Evolutionary conservation across 2,797 vertebrate genomes (phyloP), one percentile per base, ranked within the genome.

Genomic region (Leptodactylus fallax): DNA sequence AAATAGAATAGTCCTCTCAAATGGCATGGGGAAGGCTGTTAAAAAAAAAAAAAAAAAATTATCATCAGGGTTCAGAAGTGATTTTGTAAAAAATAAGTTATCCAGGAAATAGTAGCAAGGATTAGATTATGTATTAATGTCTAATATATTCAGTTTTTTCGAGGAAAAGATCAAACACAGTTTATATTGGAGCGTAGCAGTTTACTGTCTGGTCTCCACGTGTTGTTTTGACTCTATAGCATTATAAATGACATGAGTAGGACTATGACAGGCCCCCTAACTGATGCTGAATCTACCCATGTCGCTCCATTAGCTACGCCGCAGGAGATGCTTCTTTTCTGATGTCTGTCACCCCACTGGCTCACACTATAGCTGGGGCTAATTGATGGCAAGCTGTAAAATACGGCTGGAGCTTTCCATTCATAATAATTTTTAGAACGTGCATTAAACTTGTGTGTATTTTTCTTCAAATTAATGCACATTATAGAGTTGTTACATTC

Each of bases 231-330:
- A 71, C 60, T 85, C 60, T n/a, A 21, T 27, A 53, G 7, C 65
- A 49, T 56, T 80, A 72, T 72, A 74, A 72, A 88, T 85, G 36
- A 84, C 79, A 13, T 79, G 61, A 65, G 36, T 56, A 6, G 51
- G 23, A 25, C 36, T 25, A 14, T 60, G 27, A 80, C 67, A 80
- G 36, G 76, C 17, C 19, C 47, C 58, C 65, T 83, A 7, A 60
- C 56, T 58, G 67, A 63, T 85, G 9, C 21, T 23, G 36, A 60
- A 80, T 80, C 78, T 65, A 56, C 85, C 87, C 51, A 58, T 63
- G 55, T 9, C 45, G 74, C 81, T 45, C 49, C 82, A 88, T 88
- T 85, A 85, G 53, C 49, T 72, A 65, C 53, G 27, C 63, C 51
- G 81, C 76, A 72, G 81, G 81, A 78, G 21, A 12, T 58, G 17